Evolutionary conservation across 2,113 vertebrate species (phyloP).

Genomic region (Plecotus auritus): DNA sequence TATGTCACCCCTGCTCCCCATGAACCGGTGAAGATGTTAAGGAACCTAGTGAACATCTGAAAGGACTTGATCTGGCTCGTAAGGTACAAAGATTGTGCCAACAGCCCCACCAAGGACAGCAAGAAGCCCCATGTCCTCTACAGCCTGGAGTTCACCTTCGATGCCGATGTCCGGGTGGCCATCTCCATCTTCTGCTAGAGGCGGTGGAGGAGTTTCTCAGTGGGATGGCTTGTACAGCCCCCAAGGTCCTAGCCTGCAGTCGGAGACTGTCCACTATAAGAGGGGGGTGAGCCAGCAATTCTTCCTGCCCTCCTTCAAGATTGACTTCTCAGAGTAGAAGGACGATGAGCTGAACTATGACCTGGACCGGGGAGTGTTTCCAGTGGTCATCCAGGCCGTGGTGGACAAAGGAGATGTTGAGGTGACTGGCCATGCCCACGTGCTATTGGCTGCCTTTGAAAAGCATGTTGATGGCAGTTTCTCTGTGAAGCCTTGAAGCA

Average conservation of each 20-base stretch:
- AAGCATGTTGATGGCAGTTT: too few species aligned
- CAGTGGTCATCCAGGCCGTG: too few species aligned
- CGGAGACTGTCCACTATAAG: conserved; percentile 96
- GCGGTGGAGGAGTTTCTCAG: conserved; percentile 95
- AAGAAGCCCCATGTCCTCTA: conserved; percentile 92
- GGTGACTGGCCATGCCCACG: too few species aligned
- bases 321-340: conserved; percentile 96
- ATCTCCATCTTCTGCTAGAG: conserved; percentile 97
- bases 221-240: conserved; percentile 96
- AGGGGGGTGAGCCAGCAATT: conserved; percentile 97
- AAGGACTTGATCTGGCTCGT: conserved; percentile 96
- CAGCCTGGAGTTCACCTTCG: conserved; percentile 97
- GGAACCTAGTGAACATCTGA: conserved; percentile 97
- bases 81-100: conserved; percentile 95
- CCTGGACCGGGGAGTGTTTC: too few species aligned
- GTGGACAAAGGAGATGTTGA: too few species aligned
- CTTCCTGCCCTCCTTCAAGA: conserved; percentile 96
- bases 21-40: conserved; percentile 95
- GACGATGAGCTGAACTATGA: conserved; percentile 85
- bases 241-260: conserved; percentile 89
- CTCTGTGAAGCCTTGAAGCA: too few species aligned
- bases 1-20: conserved; percentile 98
- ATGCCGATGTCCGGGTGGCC: conserved; percentile 94
- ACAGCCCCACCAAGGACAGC: conserved; percentile 87
- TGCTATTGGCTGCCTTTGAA: too few species aligned